Conservation (phyloP, 1,140 invertebrate species). For the Neodiprion fabricii region DNA sequence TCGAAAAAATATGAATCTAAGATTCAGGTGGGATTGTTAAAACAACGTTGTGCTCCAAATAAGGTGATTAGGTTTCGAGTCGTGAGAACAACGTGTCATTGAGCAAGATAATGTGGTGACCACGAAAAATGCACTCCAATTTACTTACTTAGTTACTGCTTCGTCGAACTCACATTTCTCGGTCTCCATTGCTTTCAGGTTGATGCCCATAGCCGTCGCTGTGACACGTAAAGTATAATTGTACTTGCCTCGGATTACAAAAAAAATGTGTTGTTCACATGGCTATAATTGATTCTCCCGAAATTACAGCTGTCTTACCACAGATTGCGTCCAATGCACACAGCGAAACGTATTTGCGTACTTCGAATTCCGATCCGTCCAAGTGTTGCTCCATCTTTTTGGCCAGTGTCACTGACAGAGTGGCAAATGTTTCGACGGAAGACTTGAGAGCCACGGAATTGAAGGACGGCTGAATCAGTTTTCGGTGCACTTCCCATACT, state of each 20-base stretch:
- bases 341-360: too few species aligned
- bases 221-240: slow-evolving; percentile 1
- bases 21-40: too few species aligned
- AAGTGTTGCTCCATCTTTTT: not conserved
- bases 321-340: too few species aligned
- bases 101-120: too few species aligned
- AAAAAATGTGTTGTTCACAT: not conserved
- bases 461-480: slow-evolving; percentile 28
- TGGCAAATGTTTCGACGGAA: slow-evolving; percentile 27
- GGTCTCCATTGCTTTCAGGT: slow-evolving; percentile 20
- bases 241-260: not conserved
- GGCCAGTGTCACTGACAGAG: slow-evolving; percentile 19
- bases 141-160: not conserved
- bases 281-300: too few species aligned
- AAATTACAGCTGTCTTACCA: too few species aligned
- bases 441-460: slow-evolving; percentile 28
- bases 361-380: too few species aligned
- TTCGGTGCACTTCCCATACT: slow-evolving; percentile 29
- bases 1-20: too few species aligned
- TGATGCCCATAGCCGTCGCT: slow-evolving; percentile 29
- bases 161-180: slow-evolving; percentile 3
- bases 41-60: too few species aligned
- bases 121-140: not conserved
- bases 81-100: too few species aligned
- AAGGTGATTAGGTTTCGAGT: too few species aligned